Base-by-base conservation (phyloP, 2,888 invertebrate species). In the Eucera pruinosa region DNA sequence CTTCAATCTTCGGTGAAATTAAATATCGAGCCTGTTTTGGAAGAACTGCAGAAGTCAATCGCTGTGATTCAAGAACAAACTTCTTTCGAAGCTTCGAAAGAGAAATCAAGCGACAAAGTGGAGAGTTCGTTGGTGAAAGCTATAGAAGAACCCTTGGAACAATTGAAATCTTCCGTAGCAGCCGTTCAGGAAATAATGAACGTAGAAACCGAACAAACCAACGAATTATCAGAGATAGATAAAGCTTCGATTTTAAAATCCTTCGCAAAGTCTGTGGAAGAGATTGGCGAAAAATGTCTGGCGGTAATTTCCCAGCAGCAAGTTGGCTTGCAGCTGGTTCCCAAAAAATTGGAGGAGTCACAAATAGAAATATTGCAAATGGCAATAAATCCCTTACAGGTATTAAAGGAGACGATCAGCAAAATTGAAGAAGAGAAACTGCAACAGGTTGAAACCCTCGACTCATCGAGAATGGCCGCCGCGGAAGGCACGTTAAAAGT, bases 221-320 rank as follows among this genome's bases (percentile, higher is more conserved):
- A 2, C 4, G 58, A 55, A 0, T 23, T 70, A 13, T 27, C 71
- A 0, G 61, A 52, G 2, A n/a, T 15, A 15, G 72, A 80, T 3
- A 72, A 75, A 27, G 7, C 62, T 0, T 64, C 74, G 23, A 80
- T 93, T 11, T 81, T 93, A 33, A 88, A 92, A 68, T 91, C 92
- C 2, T 88, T 94, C 18, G 94, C 94, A 0, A 77, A 74, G 7
- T 83, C 81, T 0, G 30, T 85, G 2, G 71, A 81, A 48, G 81
- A 83, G 48, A 69, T 79, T 6, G 69, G 47, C 15, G 66, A 55
- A n/a, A 72, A 72, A 45, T 67, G 72, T 33, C 57, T 85, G 36
- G 82, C 79, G 0, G 62, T 61, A 5, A 48, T 78, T n/a, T 72
- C 75, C n/a, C 72, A 80, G 9, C 65, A 71, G 4, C 54, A 72